Percentiles rank a stretch among this genome's conserved stretches.
Evolutionary conservation across 2,113 vertebrate species (phyloP).

Genomic region (Pimephales promelas): DNA sequence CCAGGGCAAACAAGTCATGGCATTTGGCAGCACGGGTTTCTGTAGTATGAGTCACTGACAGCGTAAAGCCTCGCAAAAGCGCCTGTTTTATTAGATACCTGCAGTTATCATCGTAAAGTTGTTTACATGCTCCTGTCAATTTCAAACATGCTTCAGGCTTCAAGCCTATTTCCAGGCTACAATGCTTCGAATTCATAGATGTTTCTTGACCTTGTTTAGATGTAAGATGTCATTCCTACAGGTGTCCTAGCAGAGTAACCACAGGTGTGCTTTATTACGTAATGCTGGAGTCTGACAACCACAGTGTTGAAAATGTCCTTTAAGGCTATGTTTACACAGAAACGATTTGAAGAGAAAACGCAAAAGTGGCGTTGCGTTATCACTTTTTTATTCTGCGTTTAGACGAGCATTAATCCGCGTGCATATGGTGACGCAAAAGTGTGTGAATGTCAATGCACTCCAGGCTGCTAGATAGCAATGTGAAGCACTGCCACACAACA

Average conservation of each 20-base stretch:
- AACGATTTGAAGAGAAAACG: too few relatives aligned
- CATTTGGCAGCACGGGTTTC: constrained; percentile 20
- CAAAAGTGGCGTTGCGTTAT: too few relatives aligned
- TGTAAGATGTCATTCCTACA: constrained; percentile 8
- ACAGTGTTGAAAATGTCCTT: neutral
- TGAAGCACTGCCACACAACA: too few relatives aligned
- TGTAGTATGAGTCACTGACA: constrained; percentile 54
- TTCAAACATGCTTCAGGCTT: constrained; percentile 5
- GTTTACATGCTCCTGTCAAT: constrained; percentile 41
- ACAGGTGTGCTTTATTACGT: neutral
- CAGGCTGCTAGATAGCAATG: too few relatives aligned
- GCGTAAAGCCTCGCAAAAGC: constrained; percentile 27
- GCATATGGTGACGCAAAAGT: too few relatives aligned
- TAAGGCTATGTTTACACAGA: too few relatives aligned
- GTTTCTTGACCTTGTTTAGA: constrained; percentile 10
- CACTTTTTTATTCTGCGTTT: too few relatives aligned
- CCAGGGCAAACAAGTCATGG: constrained; percentile 21
- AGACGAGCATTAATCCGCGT: too few relatives aligned
- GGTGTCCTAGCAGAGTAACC: neutral
- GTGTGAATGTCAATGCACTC: too few relatives aligned
- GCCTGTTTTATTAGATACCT: constrained; percentile 55
- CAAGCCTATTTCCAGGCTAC: constrained; percentile 49
- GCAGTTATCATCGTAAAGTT: constrained; percentile 54
- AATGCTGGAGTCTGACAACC: neutral
- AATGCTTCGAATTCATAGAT: neutral